phyloP scores from a whole-genome alignment of 2,888 invertebrate species.

The Calameuta idolon region DNA sequence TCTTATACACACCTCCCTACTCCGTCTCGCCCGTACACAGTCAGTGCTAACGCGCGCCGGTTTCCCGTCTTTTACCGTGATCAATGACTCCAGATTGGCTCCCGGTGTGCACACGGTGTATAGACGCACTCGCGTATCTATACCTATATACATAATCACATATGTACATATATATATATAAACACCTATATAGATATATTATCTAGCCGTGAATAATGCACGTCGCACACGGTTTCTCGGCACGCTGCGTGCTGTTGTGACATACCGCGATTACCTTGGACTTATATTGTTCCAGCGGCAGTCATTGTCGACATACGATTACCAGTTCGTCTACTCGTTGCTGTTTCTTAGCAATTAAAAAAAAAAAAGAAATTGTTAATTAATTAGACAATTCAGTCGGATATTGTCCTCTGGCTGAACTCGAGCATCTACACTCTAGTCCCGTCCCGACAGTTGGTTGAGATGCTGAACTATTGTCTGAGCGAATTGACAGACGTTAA shows the following conservation, averaged over 20 bases:
- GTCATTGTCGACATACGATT: slow-evolving; percentile 30
- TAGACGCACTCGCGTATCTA: slow-evolving; percentile 27
- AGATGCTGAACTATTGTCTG: not conserved
- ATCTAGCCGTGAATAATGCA: not conserved
- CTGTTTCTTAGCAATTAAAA: not conserved
- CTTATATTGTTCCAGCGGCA: slow-evolving; percentile 43
- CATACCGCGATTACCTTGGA: slow-evolving; percentile 64
- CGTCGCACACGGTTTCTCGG: not conserved
- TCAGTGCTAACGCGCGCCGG: slow-evolving; percentile 16
- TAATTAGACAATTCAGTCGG: not conserved
- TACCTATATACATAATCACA: not conserved
- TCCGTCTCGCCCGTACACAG: slow-evolving; percentile 8
- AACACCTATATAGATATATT: not conserved
- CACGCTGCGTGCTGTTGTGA: slow-evolving; percentile 47
- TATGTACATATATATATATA: too few species aligned
- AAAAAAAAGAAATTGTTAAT: not conserved
- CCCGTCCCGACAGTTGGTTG: not conserved
- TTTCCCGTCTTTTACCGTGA: slow-evolving; percentile 50
- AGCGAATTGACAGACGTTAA: not conserved
- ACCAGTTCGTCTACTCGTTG: not conserved
- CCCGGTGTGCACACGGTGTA: slow-evolving; percentile 15
- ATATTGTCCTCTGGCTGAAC: not conserved
- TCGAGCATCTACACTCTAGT: not conserved
- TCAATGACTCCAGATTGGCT: slow-evolving; percentile 50
- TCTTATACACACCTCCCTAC: slow-evolving; percentile 10